phyloP scores from a whole-genome alignment of 2,888 invertebrate species.

The Xestobium rufovillosum region DNA sequence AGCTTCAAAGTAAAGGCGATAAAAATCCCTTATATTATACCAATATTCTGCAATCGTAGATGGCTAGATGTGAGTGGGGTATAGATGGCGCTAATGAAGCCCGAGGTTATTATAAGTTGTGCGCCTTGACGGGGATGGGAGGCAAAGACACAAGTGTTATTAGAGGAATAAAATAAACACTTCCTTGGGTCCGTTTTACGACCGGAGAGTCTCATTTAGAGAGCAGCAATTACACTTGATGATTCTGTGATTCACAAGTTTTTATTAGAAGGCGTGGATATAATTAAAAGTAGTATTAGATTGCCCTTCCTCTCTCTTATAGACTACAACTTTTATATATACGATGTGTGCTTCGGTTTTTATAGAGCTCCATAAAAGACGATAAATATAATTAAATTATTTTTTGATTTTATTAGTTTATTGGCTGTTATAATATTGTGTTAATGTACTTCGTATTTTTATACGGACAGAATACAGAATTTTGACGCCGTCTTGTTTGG shows the following conservation, averaged over 20 bases:
- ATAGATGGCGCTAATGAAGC: too few relatives aligned
- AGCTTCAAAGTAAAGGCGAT: too few relatives aligned
- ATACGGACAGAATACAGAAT: constrained; percentile 5
- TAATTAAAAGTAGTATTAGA: constrained; percentile 32
- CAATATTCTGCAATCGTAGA: too few relatives aligned
- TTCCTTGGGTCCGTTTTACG: constrained; percentile 35
- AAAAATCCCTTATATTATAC: too few relatives aligned
- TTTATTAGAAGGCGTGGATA: constrained; percentile 29
- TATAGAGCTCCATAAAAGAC: constrained; percentile 34
- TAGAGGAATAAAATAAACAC: constrained; percentile 40
- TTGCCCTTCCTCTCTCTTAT: constrained; percentile 23
- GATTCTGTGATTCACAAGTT: constrained; percentile 40
- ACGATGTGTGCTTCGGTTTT: constrained; percentile 27
- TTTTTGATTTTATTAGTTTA: constrained; percentile 38
- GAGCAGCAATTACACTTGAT: constrained; percentile 40
- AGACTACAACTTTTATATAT: constrained; percentile 25
- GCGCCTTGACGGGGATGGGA: too few relatives aligned
- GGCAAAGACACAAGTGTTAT: constrained; percentile 27
- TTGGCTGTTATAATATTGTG: constrained; percentile 28
- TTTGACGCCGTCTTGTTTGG: constrained; percentile 11
- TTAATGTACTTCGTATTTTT: constrained; percentile 23
- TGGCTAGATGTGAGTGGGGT: too few relatives aligned
- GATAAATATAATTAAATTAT: constrained; percentile 40
- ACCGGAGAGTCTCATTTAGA: constrained; percentile 34
- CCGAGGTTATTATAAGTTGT: too few relatives aligned